These are phyloP conservation scores for Oryzias javanicus DNA, from an alignment of 2,113 vertebrate species.

Conservation along the genomic window DNA sequence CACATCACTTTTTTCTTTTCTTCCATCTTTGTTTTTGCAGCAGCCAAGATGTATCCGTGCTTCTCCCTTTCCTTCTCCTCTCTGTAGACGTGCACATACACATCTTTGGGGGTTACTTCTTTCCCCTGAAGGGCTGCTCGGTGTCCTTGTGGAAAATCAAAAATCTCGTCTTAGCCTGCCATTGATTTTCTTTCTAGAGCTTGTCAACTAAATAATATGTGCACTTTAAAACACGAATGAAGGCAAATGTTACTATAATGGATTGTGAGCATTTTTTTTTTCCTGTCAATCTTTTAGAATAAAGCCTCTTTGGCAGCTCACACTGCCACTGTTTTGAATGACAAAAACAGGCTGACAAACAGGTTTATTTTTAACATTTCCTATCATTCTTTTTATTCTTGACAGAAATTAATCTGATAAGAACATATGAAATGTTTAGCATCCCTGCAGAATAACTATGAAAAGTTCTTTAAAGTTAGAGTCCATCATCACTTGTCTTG, in stretches of 20 bases:
- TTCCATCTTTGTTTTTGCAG: no score
- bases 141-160: not conserved
- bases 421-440: constrained; percentile 13
- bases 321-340: not conserved
- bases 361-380: not conserved
- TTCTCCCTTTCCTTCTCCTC: not conserved
- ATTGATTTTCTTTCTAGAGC: constrained; percentile 7
- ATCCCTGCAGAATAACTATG: constrained; percentile 8
- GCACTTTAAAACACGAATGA: not conserved
- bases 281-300: not conserved
- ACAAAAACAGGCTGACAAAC: constrained; percentile 6
- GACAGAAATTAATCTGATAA: constrained; percentile 24
- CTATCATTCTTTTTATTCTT: constrained; percentile 7
- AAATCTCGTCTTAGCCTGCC: not conserved
- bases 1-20: no score
- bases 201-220: constrained; percentile 1
- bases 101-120: not conserved
- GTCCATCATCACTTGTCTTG: constrained; percentile 5
- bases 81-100: not conserved
- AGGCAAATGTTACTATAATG: constrained; percentile 1
- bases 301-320: not conserved
- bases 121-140: not conserved
- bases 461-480: constrained; percentile 15
- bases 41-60: no score
- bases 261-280: not conserved